phyloP scores from a whole-genome alignment of 1,140 invertebrate species.

The Lanistes nyassanus region DNA sequence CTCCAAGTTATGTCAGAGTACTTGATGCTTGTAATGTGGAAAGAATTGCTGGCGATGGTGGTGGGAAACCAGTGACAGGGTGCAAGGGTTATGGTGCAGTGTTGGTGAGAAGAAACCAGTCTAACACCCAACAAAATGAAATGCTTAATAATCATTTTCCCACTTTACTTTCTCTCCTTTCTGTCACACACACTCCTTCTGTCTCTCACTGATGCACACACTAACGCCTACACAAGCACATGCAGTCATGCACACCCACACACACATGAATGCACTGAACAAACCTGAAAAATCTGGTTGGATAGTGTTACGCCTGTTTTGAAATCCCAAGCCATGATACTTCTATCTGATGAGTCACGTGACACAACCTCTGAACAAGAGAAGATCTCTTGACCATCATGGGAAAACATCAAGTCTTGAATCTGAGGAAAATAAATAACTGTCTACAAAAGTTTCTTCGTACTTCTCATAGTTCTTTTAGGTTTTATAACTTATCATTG shows the following conservation, averaged over 20 bases:
- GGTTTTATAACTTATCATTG: too few species aligned
- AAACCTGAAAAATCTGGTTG: conserved; percentile 68
- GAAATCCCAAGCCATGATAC: conserved; percentile 68
- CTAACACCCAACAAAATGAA: neutral
- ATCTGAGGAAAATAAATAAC: conserved; percentile 49
- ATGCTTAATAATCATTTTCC: too few species aligned
- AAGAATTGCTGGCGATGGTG: too few species aligned
- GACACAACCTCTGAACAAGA: conserved; percentile 60
- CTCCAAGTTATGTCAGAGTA: too few species aligned
- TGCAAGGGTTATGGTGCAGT: neutral
- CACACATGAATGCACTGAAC: conserved; percentile 8
- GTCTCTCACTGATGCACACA: neutral
- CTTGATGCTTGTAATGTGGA: too few species aligned
- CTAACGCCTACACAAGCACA: neutral
- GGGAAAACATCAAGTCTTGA: conserved; percentile 62
- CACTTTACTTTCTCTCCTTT: too few species aligned
- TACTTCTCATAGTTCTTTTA: neutral
- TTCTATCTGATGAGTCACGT: conserved; percentile 65
- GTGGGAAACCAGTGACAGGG: too few species aligned
- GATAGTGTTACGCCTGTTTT: conserved; percentile 59
- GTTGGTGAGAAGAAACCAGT: too few species aligned
- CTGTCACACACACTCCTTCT: neutral
- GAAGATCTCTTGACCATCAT: conserved; percentile 58
- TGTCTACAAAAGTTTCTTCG: neutral
- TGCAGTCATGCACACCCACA: neutral